These are phyloP conservation scores for Tenthredo distinguenda DNA, from an alignment of 2,888 invertebrate genomes.

Conservation along the genomic window DNA sequence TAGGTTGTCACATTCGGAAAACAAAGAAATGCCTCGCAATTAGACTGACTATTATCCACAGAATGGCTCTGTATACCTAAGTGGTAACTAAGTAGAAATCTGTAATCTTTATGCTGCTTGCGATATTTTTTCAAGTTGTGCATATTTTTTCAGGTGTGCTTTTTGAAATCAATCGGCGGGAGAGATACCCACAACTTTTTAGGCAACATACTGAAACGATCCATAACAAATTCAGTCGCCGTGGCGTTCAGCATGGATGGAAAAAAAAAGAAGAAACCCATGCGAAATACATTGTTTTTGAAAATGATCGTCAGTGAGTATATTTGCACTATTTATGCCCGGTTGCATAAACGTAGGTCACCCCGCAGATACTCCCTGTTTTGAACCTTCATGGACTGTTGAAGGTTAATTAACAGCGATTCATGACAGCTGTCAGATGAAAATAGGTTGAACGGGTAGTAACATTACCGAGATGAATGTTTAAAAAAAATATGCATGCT, in stretches of 20 bases:
- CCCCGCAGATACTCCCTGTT: no score
- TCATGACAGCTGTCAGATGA: no score
- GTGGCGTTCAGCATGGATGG: slow-evolving; percentile 31
- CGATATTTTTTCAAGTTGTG: not conserved
- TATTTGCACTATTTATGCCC: slow-evolving; percentile 21
- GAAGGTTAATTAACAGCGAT: no score
- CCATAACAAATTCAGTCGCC: slow-evolving; percentile 17
- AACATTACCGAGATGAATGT: no score
- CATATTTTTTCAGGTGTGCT: slow-evolving; percentile 30
- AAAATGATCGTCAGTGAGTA: slow-evolving; percentile 11
- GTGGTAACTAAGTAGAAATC: not conserved
- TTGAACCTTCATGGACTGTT: no score
- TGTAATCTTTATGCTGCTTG: slow-evolving; percentile 9
- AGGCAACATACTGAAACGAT: slow-evolving; percentile 29
- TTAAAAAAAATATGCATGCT: no score
- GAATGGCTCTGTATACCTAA: no score
- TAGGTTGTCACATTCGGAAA: no score
- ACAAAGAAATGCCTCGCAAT: no score
- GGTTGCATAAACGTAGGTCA: no score
- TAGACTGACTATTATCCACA: no score
- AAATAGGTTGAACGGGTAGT: no score
- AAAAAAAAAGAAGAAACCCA: slow-evolving; percentile 22
- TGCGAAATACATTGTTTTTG: slow-evolving; percentile 17
- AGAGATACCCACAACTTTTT: slow-evolving; percentile 37
- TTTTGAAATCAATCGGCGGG: slow-evolving; percentile 26